Evolutionary conservation across 2,888 invertebrate species (phyloP), one percentile per base, ranked within the genome.

Genomic region (Chironomus riparius): DNA sequence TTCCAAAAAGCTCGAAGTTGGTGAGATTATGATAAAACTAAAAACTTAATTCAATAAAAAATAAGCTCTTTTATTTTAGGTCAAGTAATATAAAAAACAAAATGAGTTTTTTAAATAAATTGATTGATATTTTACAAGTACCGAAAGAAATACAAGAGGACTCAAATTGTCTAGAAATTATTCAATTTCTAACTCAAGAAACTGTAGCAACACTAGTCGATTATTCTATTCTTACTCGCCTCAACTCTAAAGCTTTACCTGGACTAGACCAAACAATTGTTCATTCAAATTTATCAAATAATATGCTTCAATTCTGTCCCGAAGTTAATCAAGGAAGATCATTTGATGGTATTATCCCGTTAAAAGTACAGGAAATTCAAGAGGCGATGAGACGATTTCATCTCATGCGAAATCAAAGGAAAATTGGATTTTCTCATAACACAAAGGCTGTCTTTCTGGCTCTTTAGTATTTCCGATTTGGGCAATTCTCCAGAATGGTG

Each of bases 121-220:
- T 91, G n/a, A 86, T 88, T 73, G 82, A 84, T 47, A 91, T 91
- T 87, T 81, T 91, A 0, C 89, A 89, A 78, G 87, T 90, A 0
- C 87, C 86, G 4, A 86, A 87, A 50, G 90, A 91, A 78, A 81
- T 90, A 21, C 88, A 86, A 65, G 86, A 92, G 70, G 85, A 87
- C 0, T 83, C 85, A 18, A 85, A 88, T 70, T 92, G 92, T 0
- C 85, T 92, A 79, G 92, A 92, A 81, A 90, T 95, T 3, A 83
- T 97, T 78, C 89, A 92, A 69, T 96, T 95, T 81, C 86, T 95
- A 78, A 94, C 95, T 0, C 94, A 94, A 82, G 95, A 97, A 85
- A 94, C 94, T 0, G 92, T 97, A 6, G 95, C 95, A 0, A 92
- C 94, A 82, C 89, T 96, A 77, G 90, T 94, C 2, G 96, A 96